Evolutionary conservation across 1,140 invertebrate species (phyloP).

Genomic region (Trichonephila clavata): DNA sequence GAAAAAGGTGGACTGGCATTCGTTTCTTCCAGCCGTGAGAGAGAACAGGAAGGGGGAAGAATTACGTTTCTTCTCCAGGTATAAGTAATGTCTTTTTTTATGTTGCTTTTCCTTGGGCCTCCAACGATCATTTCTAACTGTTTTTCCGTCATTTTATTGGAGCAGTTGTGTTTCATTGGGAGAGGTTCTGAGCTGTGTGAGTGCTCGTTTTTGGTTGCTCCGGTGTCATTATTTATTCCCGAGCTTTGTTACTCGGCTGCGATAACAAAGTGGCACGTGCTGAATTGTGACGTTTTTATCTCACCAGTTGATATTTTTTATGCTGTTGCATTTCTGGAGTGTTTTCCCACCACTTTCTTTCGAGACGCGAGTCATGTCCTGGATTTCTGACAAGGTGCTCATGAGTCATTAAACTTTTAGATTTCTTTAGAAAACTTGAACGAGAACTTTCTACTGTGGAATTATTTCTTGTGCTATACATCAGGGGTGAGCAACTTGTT

Average conservation of each 20-base stretch:
- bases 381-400: too few relatives aligned
- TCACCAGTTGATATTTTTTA: not conserved
- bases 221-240: slow-evolving; percentile 2
- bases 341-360: not conserved
- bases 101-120: not conserved
- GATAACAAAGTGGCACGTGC: slow-evolving; percentile 67
- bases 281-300: slow-evolving; percentile 43
- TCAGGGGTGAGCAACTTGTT: too few relatives aligned
- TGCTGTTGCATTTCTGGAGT: not conserved
- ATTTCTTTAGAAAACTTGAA: too few relatives aligned
- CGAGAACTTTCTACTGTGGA: too few relatives aligned
- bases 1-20: too few relatives aligned
- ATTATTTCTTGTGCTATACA: too few relatives aligned
- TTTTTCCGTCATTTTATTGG: slow-evolving; percentile 35
- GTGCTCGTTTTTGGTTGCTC: slow-evolving; percentile 12
- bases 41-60: not conserved
- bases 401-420: too few relatives aligned
- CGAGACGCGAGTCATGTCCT: too few relatives aligned
- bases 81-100: not conserved
- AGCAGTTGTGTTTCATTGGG: slow-evolving; percentile 54
- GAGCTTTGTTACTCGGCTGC: not conserved
- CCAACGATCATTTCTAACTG: not conserved
- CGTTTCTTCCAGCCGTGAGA: too few relatives aligned
- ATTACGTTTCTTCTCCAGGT: not conserved
- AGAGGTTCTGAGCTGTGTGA: not conserved